Base-by-base conservation (phyloP, 1,140 invertebrate species). In the Drosophila repletoides region DNA sequence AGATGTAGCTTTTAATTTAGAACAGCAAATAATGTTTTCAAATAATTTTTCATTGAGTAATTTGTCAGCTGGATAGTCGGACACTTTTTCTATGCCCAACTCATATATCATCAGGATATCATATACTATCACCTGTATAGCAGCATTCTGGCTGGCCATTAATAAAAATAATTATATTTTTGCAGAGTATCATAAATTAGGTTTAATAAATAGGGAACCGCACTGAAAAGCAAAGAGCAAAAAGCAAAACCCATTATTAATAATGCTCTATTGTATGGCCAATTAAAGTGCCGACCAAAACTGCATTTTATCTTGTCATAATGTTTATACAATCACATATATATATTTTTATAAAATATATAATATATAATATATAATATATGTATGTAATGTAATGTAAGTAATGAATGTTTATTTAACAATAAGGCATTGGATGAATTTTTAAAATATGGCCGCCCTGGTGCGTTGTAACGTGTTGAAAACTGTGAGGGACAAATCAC, bases 401-500 rank as follows among this genome's bases (percentile, higher is more conserved):
- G n/a, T n/a, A n/a, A 3, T 31, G 7, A 24, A 73, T 2, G 15
- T 10, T 36, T 22, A 31, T 77, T 59, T 58, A 70, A 40, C 48
- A 5, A 3, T 72, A 51, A 65, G 72, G 55, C 51, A 81, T 69
- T 70, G 71, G 64, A 59, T 59, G 72, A 84, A 83, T 76, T 70
- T 61, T 83, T 84, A 79, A n/a, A 64, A 84, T 67, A 77, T 84
- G 71, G 46, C 40, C 9, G 21, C 55, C 14, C 63, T 65, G 68
- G 46, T 31, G 7, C 5, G 19, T 12, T 2, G 3, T 24, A 12
- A n/a, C 5, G 3, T 43, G 68, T 80, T 38, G 58, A 77, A 84
- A 81, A 76, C 73, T 49, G 31, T 40, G 55, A 80, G 65, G 65
- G 72, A 72, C 43, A 76, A 61, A 76, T 76, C 66, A 33, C 33